Conservation (phyloP, 2,888 invertebrate species). For the Pristionchus fissidentatus region DNA sequence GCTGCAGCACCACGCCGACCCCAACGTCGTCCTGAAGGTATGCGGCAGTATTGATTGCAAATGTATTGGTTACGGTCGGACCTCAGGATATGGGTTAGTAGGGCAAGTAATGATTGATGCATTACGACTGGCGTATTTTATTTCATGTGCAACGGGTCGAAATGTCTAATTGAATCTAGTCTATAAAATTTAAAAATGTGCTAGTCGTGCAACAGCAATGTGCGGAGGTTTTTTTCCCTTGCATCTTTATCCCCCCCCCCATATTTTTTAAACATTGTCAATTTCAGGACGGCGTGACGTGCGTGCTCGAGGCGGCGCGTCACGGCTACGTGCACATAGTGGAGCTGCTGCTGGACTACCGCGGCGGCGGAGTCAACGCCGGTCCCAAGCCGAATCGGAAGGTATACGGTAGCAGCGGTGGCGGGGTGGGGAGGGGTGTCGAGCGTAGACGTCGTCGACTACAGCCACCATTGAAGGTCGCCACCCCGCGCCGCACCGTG, state of each 20-base stretch:
- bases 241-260: not conserved
- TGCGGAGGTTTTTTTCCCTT: not conserved
- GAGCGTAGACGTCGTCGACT: not conserved
- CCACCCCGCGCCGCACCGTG: conserved; percentile 17
- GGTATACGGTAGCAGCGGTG: not conserved
- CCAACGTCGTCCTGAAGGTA: conserved; percentile 93
- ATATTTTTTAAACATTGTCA: not conserved
- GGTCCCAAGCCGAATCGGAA: conserved; percentile 39
- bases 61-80: not conserved
- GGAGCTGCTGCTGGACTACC: conserved; percentile 87
- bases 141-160: not conserved
- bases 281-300: conserved; percentile 91
- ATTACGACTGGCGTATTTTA: not conserved
- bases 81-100: not conserved
- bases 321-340: conserved; percentile 97
- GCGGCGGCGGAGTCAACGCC: not conserved
- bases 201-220: no score
- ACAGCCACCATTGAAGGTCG: conserved; percentile 3
- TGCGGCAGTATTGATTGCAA: not conserved
- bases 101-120: not conserved
- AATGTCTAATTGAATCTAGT: not conserved
- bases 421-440: not conserved
- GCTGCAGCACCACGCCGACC: conserved; percentile 91
- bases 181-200: not conserved
- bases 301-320: conserved; percentile 97